Evolutionary conservation across 1,140 invertebrate genomes (phyloP), one percentile per base, ranked within the genome.

Genomic region (Oreohelix idahoensis): DNA sequence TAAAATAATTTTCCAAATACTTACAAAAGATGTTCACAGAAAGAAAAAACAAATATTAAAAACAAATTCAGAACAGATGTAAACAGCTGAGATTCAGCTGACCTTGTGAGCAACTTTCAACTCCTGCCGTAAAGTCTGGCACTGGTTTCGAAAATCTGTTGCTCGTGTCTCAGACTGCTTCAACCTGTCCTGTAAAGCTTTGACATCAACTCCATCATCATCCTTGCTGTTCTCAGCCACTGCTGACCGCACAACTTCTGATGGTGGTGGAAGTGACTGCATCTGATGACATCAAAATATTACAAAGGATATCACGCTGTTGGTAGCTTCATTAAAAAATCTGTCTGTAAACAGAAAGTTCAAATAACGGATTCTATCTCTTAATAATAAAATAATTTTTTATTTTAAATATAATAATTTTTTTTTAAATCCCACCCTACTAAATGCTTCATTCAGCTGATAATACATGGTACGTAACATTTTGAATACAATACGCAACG

Each of bases 61-160:
- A n/a, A n/a, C n/a, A n/a, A n/a, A n/a, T n/a, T n/a, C n/a, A n/a
- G n/a, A n/a, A n/a, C n/a, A n/a, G n/a, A n/a, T n/a, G n/a, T n/a
- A n/a, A n/a, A n/a, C n/a, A n/a, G 10, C 38, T 79, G 23, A 10
- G 11, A 26, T 58, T 20, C 10, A 49, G 39, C 35, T 69, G 83
- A 92, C 92, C 89, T 92, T 93, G 26, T 92, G 88, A 17, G 87
- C 87, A 38, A 91, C 84, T 86, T 92, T 92, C 11, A 93, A 77
- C 86, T 93, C 92, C 53, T 92, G 88, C 85, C 90, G 91, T 0
- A 92, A 83, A 17, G 88, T 84, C 66, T 91, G 89, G 77, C 83
- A 85, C 84, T 91, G 91, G 79, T 91, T 92, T 66, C 91, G 85
- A 75, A 84, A 90, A 71, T 93, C 92, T 39, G 89, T 83, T 75